Conservation (phyloP, 2,113 vertebrate species). For the Cyprinus carpio region DNA sequence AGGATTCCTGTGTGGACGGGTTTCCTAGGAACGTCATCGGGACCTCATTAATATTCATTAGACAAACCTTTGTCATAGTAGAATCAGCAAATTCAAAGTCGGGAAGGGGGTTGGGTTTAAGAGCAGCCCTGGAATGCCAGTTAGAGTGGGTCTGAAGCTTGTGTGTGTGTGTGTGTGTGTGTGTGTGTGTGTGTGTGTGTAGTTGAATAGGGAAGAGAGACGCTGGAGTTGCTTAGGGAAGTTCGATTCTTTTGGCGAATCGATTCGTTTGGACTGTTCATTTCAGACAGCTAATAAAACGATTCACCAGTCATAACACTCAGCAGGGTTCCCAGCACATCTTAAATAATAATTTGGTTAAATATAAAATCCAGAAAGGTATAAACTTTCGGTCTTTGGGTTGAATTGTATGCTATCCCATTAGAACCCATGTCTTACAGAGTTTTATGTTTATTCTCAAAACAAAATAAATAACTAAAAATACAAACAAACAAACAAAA, state of each 20-base stretch:
- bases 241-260: constrained; percentile 19
- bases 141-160: constrained; percentile 62
- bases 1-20: not conserved
- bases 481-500: not conserved
- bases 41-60: constrained; percentile 1
- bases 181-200: constrained; percentile 25
- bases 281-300: not conserved
- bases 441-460: not conserved
- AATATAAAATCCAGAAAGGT: not conserved
- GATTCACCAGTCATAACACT: not conserved
- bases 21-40: not conserved
- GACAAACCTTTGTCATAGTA: not conserved
- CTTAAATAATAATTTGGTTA: not conserved
- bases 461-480: no score
- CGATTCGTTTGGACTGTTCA: not conserved
- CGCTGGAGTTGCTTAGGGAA: constrained; percentile 44
- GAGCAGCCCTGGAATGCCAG: constrained; percentile 73
- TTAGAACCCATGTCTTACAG: not conserved
- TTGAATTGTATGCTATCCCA: not conserved
- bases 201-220: constrained; percentile 67
- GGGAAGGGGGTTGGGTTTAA: constrained; percentile 63
- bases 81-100: constrained; percentile 41
- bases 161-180: not conserved
- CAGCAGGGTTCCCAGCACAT: not conserved
- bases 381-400: not conserved